Evolutionary conservation across 2,888 invertebrate genomes (phyloP), one percentile per base, ranked within the genome.

Genomic region (Pardosa pseudoannulata): DNA sequence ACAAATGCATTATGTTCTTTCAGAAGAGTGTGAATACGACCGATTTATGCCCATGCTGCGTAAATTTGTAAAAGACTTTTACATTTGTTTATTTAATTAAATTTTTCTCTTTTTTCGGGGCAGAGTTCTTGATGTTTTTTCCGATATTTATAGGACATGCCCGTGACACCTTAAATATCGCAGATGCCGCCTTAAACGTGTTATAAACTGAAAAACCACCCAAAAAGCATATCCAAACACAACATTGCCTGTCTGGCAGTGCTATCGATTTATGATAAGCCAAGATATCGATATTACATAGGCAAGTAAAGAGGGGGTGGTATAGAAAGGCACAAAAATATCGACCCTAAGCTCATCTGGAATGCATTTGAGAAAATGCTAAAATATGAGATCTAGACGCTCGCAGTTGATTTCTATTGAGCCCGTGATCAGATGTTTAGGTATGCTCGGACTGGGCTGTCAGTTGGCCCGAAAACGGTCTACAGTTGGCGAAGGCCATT

Each of bases 311-410:
- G 56, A 39, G 72, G 46, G 23, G 31, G 72, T 50, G 74, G 39
- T 62, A 74, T 62, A 74, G 27, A 27, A 56, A 56, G 19, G 27
- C 36, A 74, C 70, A 56, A 81, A 81, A 74, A 74, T 56, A 68
- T 36, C 23, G 29, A 72, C 73, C 76, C 68, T 28, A 65, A 76
- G 71, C 82, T 82, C 83, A 83, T 83, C 83, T 78, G 83, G 75
- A 83, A 83, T 83, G 83, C 78, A 72, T 83, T 78, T 83, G 83
- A 83, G 83, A 83, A 83, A 83, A 83, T 83, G 83, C 78, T 83
- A 83, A 83, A 83, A 83, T 83, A 83, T 83, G 78, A 83, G 83
- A 78, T 78, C 83, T 83, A 72, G 83, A 78, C 83, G 71, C 67
- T 23, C 73, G 41, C 78, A 83, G 83, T 83, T 83, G 83, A 83